Conservation (phyloP, 2,797 vertebrate genomes). For the Ataeniobius toweri region DNA sequence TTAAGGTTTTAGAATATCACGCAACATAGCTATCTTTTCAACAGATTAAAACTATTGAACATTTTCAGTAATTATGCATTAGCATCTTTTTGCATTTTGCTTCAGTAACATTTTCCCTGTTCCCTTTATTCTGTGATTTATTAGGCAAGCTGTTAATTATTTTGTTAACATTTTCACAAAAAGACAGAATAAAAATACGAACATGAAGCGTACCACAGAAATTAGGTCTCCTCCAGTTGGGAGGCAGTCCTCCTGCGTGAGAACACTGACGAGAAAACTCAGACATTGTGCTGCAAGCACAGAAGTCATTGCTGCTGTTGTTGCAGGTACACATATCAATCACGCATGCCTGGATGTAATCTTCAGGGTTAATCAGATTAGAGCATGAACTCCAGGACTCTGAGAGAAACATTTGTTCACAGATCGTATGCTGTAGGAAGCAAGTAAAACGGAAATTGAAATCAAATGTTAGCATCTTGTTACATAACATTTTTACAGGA, state of each 20-base stretch:
- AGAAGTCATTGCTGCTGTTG: conserved; percentile 60
- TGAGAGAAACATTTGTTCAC: conserved; percentile 74
- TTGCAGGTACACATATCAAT: conserved; percentile 85
- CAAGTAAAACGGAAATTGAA: not conserved
- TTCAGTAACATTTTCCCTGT: not conserved
- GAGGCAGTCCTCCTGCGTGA: conserved; percentile 86
- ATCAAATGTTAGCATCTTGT: not conserved
- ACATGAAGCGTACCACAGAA: conserved; percentile 85
- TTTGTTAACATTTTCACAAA: not conserved
- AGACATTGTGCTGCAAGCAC: conserved; percentile 87
- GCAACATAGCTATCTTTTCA: too few species aligned
- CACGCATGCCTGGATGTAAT: conserved; percentile 86
- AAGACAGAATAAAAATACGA: not conserved
- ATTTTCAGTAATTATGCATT: too few species aligned
- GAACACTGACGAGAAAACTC: conserved; percentile 95
- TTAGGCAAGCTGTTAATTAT: too few species aligned
- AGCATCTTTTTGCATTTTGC: not conserved
- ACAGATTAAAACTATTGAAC: too few species aligned
- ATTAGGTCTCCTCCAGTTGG: conserved; percentile 85
- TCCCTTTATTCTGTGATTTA: not conserved
- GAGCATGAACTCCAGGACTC: conserved; percentile 82
- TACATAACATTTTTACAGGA: not conserved
- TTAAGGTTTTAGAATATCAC: too few species aligned
- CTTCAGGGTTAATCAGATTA: conserved; percentile 74
- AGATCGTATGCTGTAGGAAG: conserved; percentile 74